Evolutionary conservation across 1,140 invertebrate species (phyloP).

Genomic region (Bombus ignitus): DNA sequence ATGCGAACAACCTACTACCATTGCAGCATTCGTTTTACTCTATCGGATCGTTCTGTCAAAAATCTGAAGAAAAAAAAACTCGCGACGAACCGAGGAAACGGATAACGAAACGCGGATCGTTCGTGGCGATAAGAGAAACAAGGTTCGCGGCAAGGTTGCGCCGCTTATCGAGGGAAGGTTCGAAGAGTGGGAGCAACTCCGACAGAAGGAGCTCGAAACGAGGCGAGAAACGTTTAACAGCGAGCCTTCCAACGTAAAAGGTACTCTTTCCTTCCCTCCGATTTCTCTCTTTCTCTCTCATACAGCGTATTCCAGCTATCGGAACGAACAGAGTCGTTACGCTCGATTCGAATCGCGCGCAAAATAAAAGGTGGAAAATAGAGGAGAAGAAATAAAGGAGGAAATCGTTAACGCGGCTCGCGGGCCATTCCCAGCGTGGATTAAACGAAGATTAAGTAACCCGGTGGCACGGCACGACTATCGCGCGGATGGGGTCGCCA

Average conservation of each 20-base stretch:
- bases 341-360: neutral
- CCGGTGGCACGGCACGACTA: neutral
- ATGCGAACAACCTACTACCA: too few species aligned
- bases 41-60: too few species aligned
- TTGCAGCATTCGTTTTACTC: too few species aligned
- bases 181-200: neutral
- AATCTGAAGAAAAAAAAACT: too few species aligned
- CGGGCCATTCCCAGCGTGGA: neutral
- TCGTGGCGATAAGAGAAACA: neutral
- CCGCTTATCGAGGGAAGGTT: neutral
- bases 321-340: neutral
- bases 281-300: neutral
- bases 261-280: neutral
- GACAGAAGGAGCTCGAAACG: neutral
- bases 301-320: neutral
- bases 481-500: neutral
- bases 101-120: neutral
- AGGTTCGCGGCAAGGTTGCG: too few species aligned
- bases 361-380: neutral
- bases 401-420: neutral
- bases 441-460: conserved; percentile 37
- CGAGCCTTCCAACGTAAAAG: neutral
- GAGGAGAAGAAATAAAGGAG: too few species aligned
- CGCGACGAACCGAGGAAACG: neutral
- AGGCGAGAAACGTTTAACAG: neutral